Percentiles rank a stretch among this genome's conserved stretches.
Conservation (phyloP, 2,888 invertebrate species). For the Zygogramma bicolorata region DNA sequence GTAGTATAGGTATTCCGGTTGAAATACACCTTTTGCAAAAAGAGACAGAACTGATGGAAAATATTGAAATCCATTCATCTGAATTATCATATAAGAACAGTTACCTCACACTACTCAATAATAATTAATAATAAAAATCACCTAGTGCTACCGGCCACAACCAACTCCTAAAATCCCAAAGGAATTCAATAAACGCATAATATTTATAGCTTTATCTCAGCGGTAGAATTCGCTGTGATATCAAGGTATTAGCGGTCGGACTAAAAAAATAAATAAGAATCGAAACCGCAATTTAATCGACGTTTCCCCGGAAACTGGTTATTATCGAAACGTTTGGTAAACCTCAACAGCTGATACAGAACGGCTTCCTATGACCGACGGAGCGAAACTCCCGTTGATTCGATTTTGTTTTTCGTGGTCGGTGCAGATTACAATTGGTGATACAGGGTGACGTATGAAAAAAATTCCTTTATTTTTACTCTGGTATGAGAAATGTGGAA, state of each 20-base stretch:
- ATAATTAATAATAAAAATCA: not conserved
- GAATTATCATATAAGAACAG: not conserved
- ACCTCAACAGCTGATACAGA: not conserved
- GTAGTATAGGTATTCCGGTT: no score
- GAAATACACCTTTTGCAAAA: no score
- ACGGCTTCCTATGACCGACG: not conserved
- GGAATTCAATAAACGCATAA: not conserved
- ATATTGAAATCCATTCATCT: no score
- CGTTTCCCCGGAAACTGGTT: not conserved
- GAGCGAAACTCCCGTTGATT: not conserved
- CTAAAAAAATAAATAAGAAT: constrained; percentile 1
- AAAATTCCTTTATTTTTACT: not conserved
- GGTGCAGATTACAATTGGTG: not conserved
- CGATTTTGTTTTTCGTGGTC: not conserved
- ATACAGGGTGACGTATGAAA: not conserved
- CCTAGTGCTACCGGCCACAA: not conserved
- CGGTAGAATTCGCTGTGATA: not conserved
- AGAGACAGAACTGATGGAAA: no score
- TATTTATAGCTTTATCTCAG: constrained; percentile 1
- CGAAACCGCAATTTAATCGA: not conserved
- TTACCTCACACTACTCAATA: not conserved
- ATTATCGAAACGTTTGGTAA: not conserved
- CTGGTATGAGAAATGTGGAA: no score
- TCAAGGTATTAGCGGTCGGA: not conserved
- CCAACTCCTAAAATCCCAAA: not conserved